Percentiles rank a stretch among this genome's conserved stretches.
Conservation (phyloP, 1,140 invertebrate species). For the Cephus cinctus region DNA sequence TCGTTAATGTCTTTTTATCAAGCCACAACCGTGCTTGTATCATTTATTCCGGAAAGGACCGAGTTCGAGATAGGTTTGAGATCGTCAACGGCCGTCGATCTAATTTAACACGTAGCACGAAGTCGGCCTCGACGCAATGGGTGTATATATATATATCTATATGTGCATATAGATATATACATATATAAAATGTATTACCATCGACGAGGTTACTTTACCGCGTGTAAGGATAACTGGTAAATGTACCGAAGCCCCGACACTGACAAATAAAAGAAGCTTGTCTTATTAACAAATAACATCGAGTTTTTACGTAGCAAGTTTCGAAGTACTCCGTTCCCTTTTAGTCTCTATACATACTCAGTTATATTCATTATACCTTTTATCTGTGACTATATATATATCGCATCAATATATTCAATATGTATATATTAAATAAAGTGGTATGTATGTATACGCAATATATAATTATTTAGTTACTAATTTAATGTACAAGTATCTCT, state of each 20-base stretch:
- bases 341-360: constrained; percentile 13
- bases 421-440: constrained; percentile 43
- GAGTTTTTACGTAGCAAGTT: constrained; percentile 21
- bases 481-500: constrained; percentile 46
- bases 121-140: neutral
- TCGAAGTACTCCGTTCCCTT: too few species aligned
- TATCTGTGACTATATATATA: constrained; percentile 2
- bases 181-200: constrained; percentile 1
- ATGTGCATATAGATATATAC: neutral
- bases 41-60: too few species aligned
- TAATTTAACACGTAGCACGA: too few species aligned
- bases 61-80: too few species aligned
- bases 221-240: too few species aligned
- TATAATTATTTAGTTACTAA: constrained; percentile 46
- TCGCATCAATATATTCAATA: constrained; percentile 3
- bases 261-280: too few species aligned
- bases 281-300: constrained; percentile 19
- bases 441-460: constrained; percentile 39
- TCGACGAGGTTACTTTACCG: too few species aligned
- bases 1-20: too few species aligned
- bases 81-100: too few species aligned
- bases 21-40: too few species aligned
- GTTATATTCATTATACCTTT: constrained; percentile 8
- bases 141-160: neutral
- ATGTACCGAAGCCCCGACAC: too few species aligned